Base-by-base conservation (phyloP, 1,140 invertebrate genomes). In the Neotoxoptera formosana region DNA sequence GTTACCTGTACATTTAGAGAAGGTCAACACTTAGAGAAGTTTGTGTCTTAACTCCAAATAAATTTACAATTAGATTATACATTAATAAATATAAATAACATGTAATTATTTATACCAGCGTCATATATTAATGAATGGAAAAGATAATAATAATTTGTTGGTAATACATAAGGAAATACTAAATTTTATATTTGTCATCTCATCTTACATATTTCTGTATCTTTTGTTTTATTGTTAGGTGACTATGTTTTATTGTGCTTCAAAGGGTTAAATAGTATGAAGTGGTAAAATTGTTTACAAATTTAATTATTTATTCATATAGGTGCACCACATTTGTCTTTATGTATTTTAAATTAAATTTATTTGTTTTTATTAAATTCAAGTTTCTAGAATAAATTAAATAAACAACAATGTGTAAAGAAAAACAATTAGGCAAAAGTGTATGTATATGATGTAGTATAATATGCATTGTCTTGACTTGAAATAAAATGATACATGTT, bases 391-490 rank as follows among this genome's bases (percentile, higher is more conserved):
- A 76, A n/a, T n/a, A 76, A 17, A 76, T 76, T n/a, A 17, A 17
- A 76, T 76, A 76, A 76, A n/a, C 11, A 76, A 76, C n/a, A 76
- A 76, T n/a, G n/a, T 17, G n/a, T 6, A 76, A n/a, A 76, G 60
- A 76, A 76, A 76, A n/a, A 76, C 60, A 76, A 76, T 76, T 17
- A n/a, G 60, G 30, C n/a, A 34, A n/a, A 76, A 6, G 6, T 30
- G 11, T 67, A n/a, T 0, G 60, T n/a, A 17, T 76, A n/a, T 67
- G 30, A 67, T n/a, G 14, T 76, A 76, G 60, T 34, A 76, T 76
- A 76, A 76, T 76, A 76, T 76, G 60, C n/a, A 76, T 76, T 76
- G 60, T 76, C 60, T 76, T 76, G n/a, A 76, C 60, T n/a, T 76
- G 60, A 76, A 76, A n/a, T 76, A 76, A 76, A 76, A 76, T 67